Conservation (phyloP, 2,113 vertebrate genomes). For the Hydrolagus affinis region DNA sequence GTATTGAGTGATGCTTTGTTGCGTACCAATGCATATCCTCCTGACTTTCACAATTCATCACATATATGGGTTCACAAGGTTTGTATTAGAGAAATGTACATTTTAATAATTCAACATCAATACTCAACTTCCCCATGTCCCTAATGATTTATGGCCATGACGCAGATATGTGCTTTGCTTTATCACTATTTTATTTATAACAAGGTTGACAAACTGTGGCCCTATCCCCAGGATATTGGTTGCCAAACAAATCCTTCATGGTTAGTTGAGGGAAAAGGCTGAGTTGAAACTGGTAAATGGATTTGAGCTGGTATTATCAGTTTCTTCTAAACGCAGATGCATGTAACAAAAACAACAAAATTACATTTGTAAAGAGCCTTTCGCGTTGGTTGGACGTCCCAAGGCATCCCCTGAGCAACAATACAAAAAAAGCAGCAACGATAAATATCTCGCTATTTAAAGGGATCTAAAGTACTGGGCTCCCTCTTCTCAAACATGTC, state of each 20-base stretch:
- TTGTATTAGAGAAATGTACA: not conserved
- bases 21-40: not conserved
- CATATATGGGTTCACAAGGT: not conserved
- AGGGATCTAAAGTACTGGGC: not conserved
- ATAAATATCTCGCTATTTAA: not conserved
- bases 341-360: no score
- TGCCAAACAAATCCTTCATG: no score
- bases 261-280: not conserved
- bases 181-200: conserved; percentile 9
- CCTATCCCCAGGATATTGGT: not conserved
- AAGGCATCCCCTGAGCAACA: no score
- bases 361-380: no score
- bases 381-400: no score
- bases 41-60: not conserved
- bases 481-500: not conserved
- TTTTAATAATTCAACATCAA: not conserved
- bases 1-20: not conserved
- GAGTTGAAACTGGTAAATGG: not conserved
- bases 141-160: not conserved
- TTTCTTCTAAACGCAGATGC: not conserved
- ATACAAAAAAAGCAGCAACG: no score
- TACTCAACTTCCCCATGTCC: not conserved
- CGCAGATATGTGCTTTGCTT: not conserved
- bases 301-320: not conserved
- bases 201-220: not conserved